Evolutionary conservation across 2,797 vertebrate genomes (phyloP).

Genomic region (Tolypeutes matacus): DNA sequence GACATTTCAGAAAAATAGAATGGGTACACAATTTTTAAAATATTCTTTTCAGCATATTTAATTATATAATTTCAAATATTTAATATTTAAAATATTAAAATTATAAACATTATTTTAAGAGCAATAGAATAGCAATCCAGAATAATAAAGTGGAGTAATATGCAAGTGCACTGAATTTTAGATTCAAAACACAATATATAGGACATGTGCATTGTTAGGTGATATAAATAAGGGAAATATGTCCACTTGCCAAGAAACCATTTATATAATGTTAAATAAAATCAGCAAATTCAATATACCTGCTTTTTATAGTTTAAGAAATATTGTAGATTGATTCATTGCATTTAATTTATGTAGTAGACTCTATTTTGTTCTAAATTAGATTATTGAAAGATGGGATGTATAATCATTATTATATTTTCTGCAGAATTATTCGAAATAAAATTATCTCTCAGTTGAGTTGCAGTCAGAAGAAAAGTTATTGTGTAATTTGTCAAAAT

Average conservation of each 20-base stretch:
- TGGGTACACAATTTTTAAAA: background rate
- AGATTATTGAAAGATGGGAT: background rate
- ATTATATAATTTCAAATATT: too few species aligned
- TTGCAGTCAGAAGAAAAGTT: slow-evolving; percentile 30
- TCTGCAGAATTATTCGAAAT: background rate
- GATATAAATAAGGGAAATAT: background rate
- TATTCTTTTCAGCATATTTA: background rate
- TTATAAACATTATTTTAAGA: slow-evolving; percentile 25
- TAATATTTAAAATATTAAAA: background rate
- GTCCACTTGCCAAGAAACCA: background rate
- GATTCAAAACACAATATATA: slow-evolving; percentile 25
- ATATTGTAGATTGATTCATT: slow-evolving; percentile 34
- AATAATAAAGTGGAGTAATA: background rate
- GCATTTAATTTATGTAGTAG: slow-evolving; percentile 16
- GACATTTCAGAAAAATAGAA: background rate
- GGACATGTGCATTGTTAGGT: background rate
- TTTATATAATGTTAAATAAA: slow-evolving; percentile 39
- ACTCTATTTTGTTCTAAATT: slow-evolving; percentile 33
- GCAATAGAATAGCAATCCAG: background rate
- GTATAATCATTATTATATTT: background rate
- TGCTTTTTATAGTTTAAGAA: background rate
- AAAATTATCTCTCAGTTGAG: slow-evolving; percentile 17
- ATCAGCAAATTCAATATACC: slow-evolving; percentile 20
- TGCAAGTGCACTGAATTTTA: background rate
- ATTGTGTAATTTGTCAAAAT: slow-evolving; percentile 38